Base-by-base conservation (phyloP, 2,113 vertebrate species). In the Gambusia affinis region DNA sequence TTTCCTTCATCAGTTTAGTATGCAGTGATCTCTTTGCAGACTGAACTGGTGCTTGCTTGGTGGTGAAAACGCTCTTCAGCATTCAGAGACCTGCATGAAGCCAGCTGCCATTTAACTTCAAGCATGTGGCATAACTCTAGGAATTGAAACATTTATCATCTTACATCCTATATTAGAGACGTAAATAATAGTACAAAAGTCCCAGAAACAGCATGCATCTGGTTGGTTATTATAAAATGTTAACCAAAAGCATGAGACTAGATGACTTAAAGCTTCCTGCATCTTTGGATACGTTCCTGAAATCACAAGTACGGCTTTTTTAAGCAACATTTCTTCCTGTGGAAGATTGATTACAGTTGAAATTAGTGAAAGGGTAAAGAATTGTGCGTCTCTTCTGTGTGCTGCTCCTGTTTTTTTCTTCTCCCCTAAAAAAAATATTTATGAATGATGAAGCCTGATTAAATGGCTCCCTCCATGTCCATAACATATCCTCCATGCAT, bases 241-340 rank as follows among this genome's bases (percentile, higher is more conserved):
- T 24, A 57, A 28, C 54, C 60, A 47, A 70, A 74, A 77, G 81
- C 84, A 91, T 89, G 80, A 79, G 61, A 79, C 67, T 79, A 24
- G 80, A 47, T 69, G 15, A 69, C 60, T 81, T 75, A 84, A 75
- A 78, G 42, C 51, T 72, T 79, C 80, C 31, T 72, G 60, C 61
- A 81, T 81, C 66, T 15, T 73, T 63, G 67, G 68, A 60, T 60
- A 42, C 2, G 71, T 67, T 83, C 14, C 44, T 47, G 37, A 64
- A 77, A 81, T 72, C 65, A 80, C 39, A 60, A 74, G 1, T 30
- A 51, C 5, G 68, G 22, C 29, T 66, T 62, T 37, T 47, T 31
- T 6, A 63, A 63, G 62, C 8, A 12, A 65, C 66, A 88, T 90
- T 91, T 89, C 94, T 95, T 94, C 94, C 93, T 72, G 73, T 94